These are phyloP conservation scores for Steinernema hermaphroditum DNA, from an alignment of 2,888 invertebrate species.

Conservation along the genomic window DNA sequence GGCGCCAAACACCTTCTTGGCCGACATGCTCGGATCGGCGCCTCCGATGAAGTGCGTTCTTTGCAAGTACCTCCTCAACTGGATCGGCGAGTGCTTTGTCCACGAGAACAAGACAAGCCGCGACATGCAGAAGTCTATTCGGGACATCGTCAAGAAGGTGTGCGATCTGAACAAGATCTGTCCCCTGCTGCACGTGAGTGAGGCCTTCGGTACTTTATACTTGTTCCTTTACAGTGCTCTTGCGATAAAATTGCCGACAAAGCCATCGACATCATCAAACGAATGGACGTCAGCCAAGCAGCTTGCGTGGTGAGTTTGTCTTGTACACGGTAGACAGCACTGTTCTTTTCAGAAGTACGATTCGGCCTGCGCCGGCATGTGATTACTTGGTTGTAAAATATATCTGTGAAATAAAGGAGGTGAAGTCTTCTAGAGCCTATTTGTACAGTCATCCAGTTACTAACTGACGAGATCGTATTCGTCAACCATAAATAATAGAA, in stretches of 20 bases:
- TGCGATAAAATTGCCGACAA: neutral
- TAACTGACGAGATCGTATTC: too few species aligned
- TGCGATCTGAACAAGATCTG: slow-evolving; percentile 23
- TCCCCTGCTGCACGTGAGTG: neutral
- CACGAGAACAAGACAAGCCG: neutral
- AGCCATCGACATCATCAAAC: neutral
- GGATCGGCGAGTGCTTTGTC: slow-evolving; percentile 22
- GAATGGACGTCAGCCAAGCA: neutral
- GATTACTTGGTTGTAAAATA: too few species aligned
- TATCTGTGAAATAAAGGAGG: too few species aligned
- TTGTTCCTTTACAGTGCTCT: neutral
- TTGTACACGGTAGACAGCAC: too few species aligned
- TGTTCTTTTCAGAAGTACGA: neutral
- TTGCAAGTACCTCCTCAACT: slow-evolving; percentile 25
- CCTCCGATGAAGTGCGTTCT: neutral
- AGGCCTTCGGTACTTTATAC: too few species aligned
- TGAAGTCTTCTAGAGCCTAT: too few species aligned
- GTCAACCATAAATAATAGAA: too few species aligned
- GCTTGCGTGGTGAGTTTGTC: slow-evolving; percentile 1
- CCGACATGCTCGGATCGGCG: neutral
- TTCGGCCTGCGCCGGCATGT: neutral
- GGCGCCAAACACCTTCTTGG: neutral
- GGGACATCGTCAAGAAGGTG: slow-evolving; percentile 21
- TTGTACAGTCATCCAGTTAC: too few species aligned
- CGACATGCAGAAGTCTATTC: neutral